Evolutionary conservation across 2,888 invertebrate species (phyloP).

Genomic region (Ochropleura leucogaster): DNA sequence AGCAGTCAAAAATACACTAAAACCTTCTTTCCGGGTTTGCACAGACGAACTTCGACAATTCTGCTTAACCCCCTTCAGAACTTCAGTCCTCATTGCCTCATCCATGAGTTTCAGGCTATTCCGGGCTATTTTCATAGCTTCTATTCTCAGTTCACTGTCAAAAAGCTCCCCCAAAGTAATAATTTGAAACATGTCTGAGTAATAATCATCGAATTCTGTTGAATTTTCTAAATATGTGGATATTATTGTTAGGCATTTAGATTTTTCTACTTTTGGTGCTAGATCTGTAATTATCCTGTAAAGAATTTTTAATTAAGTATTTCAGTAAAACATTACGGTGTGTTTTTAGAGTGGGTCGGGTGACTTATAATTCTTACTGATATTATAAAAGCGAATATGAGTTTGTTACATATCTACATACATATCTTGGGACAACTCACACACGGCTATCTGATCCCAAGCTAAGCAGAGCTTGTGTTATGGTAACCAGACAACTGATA

Average conservation of each 20-base stretch:
- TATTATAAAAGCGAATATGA: too few species aligned
- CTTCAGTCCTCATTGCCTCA: slow-evolving; percentile 6
- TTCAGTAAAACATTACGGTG: neutral
- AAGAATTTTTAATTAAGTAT: neutral
- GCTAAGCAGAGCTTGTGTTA: too few species aligned
- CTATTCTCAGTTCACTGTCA: slow-evolving; percentile 45
- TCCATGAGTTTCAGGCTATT: slow-evolving; percentile 49
- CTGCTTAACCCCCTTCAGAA: slow-evolving; percentile 16
- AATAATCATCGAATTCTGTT: slow-evolving; percentile 32
- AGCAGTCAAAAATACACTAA: slow-evolving; percentile 42
- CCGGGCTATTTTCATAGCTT: slow-evolving; percentile 57
- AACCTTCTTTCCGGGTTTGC: slow-evolving; percentile 48
- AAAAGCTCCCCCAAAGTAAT: slow-evolving; percentile 49
- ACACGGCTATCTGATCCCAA: too few species aligned
- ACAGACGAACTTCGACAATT: slow-evolving; percentile 49
- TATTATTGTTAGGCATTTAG: slow-evolving; percentile 76
- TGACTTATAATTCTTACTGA: too few species aligned
- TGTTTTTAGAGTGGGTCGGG: too few species aligned
- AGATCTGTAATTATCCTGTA: slow-evolving; percentile 60
- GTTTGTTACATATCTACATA: too few species aligned
- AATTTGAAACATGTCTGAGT: slow-evolving; percentile 67
- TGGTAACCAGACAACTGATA: too few species aligned
- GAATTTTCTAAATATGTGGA: slow-evolving; percentile 66
- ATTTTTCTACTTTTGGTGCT: slow-evolving; percentile 69
- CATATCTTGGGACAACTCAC: too few species aligned